Evolutionary conservation across 1,140 invertebrate species (phyloP).

Genomic region (Uloborus diversus): DNA sequence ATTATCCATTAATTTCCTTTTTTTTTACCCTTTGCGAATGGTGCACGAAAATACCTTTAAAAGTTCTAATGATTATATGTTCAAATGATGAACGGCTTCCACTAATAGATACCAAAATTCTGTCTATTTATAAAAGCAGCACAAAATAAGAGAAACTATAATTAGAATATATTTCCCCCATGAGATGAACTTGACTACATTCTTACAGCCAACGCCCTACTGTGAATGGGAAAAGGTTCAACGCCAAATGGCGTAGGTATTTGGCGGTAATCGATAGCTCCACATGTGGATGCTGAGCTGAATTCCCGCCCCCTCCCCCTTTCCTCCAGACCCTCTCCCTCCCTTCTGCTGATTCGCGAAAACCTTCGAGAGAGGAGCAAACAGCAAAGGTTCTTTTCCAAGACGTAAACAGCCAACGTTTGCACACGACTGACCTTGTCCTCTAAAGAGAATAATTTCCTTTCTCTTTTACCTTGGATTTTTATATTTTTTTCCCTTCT

Average conservation of each 20-base stretch:
- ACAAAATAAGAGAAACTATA: slow-evolving; percentile 15
- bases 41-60: too few species aligned
- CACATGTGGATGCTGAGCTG: slow-evolving; percentile 36
- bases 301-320: too few species aligned
- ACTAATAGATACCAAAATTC: too few species aligned
- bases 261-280: slow-evolving; percentile 48
- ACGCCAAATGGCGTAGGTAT: slow-evolving; percentile 27
- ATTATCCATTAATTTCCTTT: too few species aligned
- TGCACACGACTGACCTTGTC: slow-evolving; percentile 45
- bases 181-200: slow-evolving; percentile 9
- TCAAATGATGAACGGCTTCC: too few species aligned
- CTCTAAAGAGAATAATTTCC: slow-evolving; percentile 44
- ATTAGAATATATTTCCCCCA: too few species aligned
- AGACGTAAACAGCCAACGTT: slow-evolving; percentile 38
- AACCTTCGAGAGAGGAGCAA: slow-evolving; percentile 44
- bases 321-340: too few species aligned
- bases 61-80: too few species aligned
- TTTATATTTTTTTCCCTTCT: slow-evolving; percentile 1
- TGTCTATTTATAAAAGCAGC: too few species aligned
- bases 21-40: too few species aligned
- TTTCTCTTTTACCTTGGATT: slow-evolving; percentile 13
- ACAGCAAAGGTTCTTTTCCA: slow-evolving; percentile 19
- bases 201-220: not conserved
- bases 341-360: too few species aligned
- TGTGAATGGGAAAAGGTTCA: not conserved